Evolutionary conservation across 1,140 invertebrate species (phyloP).

Genomic region (Calephelis virginiensis): DNA sequence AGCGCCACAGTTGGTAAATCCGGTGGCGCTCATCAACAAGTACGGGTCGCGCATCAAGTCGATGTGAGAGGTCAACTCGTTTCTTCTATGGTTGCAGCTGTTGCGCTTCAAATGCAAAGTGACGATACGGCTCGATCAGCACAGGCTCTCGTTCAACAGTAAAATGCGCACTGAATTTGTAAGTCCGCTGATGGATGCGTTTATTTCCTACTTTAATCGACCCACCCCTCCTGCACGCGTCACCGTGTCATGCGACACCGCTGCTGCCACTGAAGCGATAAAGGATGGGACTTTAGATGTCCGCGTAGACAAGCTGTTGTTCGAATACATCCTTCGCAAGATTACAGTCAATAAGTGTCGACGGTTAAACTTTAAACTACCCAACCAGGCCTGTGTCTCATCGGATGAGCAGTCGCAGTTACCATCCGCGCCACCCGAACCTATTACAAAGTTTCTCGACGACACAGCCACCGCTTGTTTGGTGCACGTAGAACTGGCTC

Average conservation of each 20-base stretch:
- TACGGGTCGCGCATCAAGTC: conserved; percentile 5
- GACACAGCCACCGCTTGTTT: conserved; percentile 16
- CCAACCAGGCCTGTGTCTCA: background rate
- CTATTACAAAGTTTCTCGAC: conserved; percentile 15
- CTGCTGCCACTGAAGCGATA: background rate
- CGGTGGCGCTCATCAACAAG: conserved; percentile 10
- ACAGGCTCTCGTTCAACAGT: conserved; percentile 9
- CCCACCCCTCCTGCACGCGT: conserved; percentile 3
- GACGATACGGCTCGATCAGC: conserved; percentile 3
- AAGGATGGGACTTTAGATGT: background rate
- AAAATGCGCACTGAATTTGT: conserved; percentile 5
- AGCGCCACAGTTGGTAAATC: too few species aligned
- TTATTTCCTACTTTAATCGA: conserved; percentile 17
- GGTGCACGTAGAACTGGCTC: conserved; percentile 14
- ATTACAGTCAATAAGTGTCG: conserved; percentile 8
- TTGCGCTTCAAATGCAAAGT: conserved; percentile 7
- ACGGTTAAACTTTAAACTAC: conserved; percentile 15
- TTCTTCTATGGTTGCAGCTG: conserved; percentile 3
- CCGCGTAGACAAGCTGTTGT: conserved; percentile 15
- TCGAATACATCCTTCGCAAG: conserved; percentile 18
- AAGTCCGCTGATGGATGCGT: conserved; percentile 3
- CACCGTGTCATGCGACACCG: conserved; percentile 3
- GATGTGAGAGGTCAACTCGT: conserved; percentile 8
- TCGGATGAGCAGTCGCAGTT: background rate
- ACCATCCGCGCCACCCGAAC: conserved; percentile 2